Evolutionary conservation across 2,797 vertebrate species (phyloP).

Genomic region (Chloroceryle inda): DNA sequence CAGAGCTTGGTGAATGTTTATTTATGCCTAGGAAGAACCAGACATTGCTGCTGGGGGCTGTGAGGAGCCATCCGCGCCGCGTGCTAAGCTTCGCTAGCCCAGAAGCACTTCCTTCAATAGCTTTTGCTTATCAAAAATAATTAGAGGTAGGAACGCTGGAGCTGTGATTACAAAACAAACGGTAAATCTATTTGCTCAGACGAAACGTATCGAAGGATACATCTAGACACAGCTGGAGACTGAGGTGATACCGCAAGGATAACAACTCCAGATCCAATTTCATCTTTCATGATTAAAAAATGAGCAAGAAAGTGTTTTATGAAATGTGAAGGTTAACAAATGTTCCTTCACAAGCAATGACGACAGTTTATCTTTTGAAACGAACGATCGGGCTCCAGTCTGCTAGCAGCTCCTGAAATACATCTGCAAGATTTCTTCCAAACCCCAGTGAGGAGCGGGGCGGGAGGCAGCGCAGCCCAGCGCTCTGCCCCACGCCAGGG

Average conservation of each 20-base stretch:
- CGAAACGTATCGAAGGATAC: conserved; percentile 53
- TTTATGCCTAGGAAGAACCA: conserved; percentile 6
- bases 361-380: conserved; percentile 71
- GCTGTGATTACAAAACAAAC: conserved; percentile 60
- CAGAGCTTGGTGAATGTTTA: conserved; percentile 32
- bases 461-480: rapidly evolving
- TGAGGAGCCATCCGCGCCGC: background rate
- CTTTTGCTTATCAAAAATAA: conserved; percentile 67
- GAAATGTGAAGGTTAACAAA: conserved; percentile 73
- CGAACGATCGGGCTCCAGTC: conserved; percentile 22
- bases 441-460: background rate
- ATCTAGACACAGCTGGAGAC: conserved; percentile 69
- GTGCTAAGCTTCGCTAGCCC: conserved; percentile 2
- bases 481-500: rapidly evolving
- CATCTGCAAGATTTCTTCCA: background rate
- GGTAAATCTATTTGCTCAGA: conserved; percentile 70
- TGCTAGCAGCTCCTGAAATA: background rate
- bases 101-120: conserved; percentile 46
- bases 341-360: conserved; percentile 68
- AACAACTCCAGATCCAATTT: conserved; percentile 75
- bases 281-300: conserved; percentile 75
- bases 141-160: conserved; percentile 58
- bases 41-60: background rate
- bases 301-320: conserved; percentile 69
- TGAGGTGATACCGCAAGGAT: conserved; percentile 69